phyloP scores from a whole-genome alignment of 2,113 vertebrate genomes.

The Perognathus longimembris region DNA sequence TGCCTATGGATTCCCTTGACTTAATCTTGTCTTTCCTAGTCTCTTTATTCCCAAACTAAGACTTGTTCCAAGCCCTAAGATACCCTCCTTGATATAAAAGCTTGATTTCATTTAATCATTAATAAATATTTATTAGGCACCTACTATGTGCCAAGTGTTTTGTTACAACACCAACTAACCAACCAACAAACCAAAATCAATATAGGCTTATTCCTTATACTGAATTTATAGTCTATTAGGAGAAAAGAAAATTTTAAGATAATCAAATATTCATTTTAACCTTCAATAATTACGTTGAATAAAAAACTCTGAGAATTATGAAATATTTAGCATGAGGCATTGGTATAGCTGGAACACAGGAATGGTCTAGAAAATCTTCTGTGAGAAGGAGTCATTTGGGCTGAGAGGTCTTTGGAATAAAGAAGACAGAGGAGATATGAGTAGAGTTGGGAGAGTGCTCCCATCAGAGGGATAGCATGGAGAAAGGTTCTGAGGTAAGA shows the following conservation, averaged over 20 bases:
- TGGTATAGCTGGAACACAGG: not conserved
- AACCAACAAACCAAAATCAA: not conserved
- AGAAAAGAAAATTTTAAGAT: not conserved
- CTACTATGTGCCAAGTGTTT: not conserved
- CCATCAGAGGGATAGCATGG: not conserved
- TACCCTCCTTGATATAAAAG: not conserved
- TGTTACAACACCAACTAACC: not conserved
- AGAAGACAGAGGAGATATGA: not conserved
- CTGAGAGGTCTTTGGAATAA: not conserved
- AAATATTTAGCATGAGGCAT: not conserved
- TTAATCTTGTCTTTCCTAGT: not conserved
- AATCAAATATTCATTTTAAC: not conserved
- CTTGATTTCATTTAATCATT: not conserved
- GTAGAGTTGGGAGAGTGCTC: not conserved
- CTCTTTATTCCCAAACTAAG: not conserved
- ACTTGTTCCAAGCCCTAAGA: not conserved
- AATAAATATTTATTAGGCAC: slow-evolving; percentile 19
- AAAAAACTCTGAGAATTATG: not conserved
- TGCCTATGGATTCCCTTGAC: not conserved
- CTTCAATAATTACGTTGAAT: slow-evolving; percentile 29
- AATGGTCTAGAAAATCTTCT: not conserved
- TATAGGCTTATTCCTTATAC: not conserved
- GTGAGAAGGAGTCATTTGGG: not conserved
- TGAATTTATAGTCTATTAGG: not conserved
- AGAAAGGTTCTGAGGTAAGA: not conserved